Percentiles rank a stretch among this genome's conserved stretches.
These are phyloP conservation scores for Danio jaintianensis DNA, from an alignment of 2,797 vertebrate genomes.

Conservation along the genomic window DNA sequence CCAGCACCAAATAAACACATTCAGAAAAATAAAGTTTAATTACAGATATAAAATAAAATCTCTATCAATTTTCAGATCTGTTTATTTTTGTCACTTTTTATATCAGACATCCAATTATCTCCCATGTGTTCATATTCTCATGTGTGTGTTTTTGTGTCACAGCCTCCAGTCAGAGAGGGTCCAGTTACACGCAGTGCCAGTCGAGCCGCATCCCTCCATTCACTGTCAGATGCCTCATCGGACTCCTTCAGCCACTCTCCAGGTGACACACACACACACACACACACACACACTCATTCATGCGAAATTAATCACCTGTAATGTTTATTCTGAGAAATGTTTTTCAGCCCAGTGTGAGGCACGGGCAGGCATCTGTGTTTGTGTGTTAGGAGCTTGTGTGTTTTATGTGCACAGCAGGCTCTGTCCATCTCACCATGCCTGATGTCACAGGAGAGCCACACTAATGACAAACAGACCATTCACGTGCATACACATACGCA, in stretches of 20 bases:
- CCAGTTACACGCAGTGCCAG: slow-evolving; percentile 70
- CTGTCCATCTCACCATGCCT: slow-evolving; percentile 36
- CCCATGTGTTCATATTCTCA: background rate
- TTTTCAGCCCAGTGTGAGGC: slow-evolving; percentile 33
- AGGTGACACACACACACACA: slow-evolving; percentile 74
- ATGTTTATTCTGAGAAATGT: slow-evolving; percentile 44
- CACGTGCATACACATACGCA: slow-evolving; percentile 12
- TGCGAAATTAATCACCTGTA: slow-evolving; percentile 16
- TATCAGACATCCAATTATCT: background rate
- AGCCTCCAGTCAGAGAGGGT: slow-evolving; percentile 86
- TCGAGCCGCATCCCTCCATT: slow-evolving; percentile 81
- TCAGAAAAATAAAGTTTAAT: too few relatives aligned
- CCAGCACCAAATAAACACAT: too few relatives aligned
- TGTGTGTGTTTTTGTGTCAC: slow-evolving; percentile 53
- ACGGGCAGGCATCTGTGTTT: slow-evolving; percentile 18
- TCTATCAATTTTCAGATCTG: too few relatives aligned
- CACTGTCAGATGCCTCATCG: slow-evolving; percentile 83
- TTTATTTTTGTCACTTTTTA: background rate
- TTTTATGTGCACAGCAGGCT: slow-evolving; percentile 46
- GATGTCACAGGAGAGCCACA: slow-evolving; percentile 50
- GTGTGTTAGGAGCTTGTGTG: slow-evolving; percentile 34
- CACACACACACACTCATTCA: slow-evolving; percentile 16
- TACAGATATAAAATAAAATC: too few relatives aligned
- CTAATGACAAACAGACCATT: slow-evolving; percentile 56
- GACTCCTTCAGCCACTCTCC: slow-evolving; percentile 86